Percentiles rank a stretch among this genome's conserved stretches.
These are phyloP conservation scores for Crenuchus spilurus DNA, from an alignment of 2,797 vertebrate species.

Conservation along the genomic window DNA sequence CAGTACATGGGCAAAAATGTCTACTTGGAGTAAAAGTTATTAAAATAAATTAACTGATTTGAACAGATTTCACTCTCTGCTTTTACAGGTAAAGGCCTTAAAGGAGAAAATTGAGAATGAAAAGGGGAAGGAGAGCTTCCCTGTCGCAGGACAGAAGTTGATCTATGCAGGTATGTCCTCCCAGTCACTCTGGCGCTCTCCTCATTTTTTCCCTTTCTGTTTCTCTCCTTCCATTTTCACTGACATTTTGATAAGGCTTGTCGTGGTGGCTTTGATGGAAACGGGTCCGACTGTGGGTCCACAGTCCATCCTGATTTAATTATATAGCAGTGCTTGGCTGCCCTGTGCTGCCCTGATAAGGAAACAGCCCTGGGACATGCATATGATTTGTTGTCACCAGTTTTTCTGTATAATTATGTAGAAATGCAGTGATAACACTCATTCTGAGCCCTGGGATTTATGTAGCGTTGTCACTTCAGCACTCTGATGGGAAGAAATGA, in stretches of 20 bases:
- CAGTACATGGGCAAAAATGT: too few relatives aligned
- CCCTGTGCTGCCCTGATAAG: constrained; percentile 21
- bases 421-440: not conserved
- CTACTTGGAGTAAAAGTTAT: too few relatives aligned
- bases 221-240: not conserved
- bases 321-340: not conserved
- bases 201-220: not conserved
- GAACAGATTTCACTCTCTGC: not conserved
- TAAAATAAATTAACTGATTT: too few relatives aligned
- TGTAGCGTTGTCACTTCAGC: not conserved
- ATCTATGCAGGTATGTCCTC: constrained; percentile 90
- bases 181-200: not conserved
- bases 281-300: not conserved
- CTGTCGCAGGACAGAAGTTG: constrained; percentile 91
- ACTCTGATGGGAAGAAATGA: not conserved
- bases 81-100: constrained; percentile 87
- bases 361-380: not conserved
- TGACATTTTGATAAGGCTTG: constrained; percentile 15
- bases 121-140: constrained; percentile 91
- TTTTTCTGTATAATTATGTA: not conserved
- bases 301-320: not conserved
- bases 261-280: not conserved
- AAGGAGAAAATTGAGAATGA: constrained; percentile 95
- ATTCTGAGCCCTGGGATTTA: not conserved
- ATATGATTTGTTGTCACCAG: not conserved